phyloP scores from a whole-genome alignment of 2,888 invertebrate species.

The Tetheella fluctuosa region DNA sequence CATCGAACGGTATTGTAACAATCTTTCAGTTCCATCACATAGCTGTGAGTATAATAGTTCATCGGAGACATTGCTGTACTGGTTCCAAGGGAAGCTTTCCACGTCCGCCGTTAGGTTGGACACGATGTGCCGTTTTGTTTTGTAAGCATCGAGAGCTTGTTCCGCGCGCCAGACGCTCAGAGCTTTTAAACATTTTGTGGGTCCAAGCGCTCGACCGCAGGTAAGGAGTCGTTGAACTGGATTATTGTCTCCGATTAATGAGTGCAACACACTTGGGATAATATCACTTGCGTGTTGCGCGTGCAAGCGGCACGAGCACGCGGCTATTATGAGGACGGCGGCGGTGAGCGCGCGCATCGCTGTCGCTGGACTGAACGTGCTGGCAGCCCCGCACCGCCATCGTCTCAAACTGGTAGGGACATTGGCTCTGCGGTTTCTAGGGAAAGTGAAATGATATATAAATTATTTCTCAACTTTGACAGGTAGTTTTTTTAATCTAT shows the following conservation, averaged over 20 bases:
- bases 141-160: slow-evolving; percentile 48
- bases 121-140: slow-evolving; percentile 29
- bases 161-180: slow-evolving; percentile 81
- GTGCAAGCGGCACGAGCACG: slow-evolving; percentile 54
- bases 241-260: slow-evolving; percentile 37
- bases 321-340: slow-evolving; percentile 59
- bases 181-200: slow-evolving; percentile 83
- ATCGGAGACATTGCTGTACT: slow-evolving; percentile 68
- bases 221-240: slow-evolving; percentile 43
- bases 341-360: slow-evolving; percentile 78
- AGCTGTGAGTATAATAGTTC: slow-evolving; percentile 78
- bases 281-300: slow-evolving; percentile 47
- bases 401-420: slow-evolving; percentile 51
- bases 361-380: slow-evolving; percentile 64
- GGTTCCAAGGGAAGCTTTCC: slow-evolving; percentile 71
- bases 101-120: slow-evolving; percentile 57
- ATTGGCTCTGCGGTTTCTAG: slow-evolving; percentile 35
- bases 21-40: slow-evolving; percentile 73
- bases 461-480: neutral
- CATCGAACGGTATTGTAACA: slow-evolving; percentile 78
- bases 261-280: slow-evolving; percentile 40
- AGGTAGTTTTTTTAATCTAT: neutral
- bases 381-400: slow-evolving; percentile 41
- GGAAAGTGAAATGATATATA: slow-evolving; percentile 32
- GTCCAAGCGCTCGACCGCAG: slow-evolving; percentile 65